A percentile compares a stretch with the other conserved stretches of the same genome.
Evolutionary conservation across 2,888 invertebrate species (phyloP).

Genomic region (Dicyrtoma fusca): DNA sequence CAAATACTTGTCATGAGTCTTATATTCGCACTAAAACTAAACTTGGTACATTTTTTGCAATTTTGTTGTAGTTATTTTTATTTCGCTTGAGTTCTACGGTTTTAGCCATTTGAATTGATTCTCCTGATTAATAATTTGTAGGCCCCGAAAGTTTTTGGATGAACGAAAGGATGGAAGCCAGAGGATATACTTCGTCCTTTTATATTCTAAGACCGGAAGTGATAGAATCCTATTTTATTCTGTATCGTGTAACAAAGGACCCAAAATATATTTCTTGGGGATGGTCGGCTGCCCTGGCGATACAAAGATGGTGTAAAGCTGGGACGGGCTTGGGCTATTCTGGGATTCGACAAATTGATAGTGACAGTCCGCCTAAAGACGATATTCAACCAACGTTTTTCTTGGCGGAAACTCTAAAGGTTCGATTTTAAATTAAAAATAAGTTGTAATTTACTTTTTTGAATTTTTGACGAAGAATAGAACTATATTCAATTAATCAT

Average conservation of each 20-base stretch:
- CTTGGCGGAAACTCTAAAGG: slow-evolving; percentile 97
- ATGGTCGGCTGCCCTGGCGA: slow-evolving; percentile 49
- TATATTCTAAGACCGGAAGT: slow-evolving; percentile 96
- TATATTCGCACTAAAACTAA: slow-evolving; percentile 68
- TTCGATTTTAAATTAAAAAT: no score
- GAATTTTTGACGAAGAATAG: no score
- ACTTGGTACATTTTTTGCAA: slow-evolving; percentile 54
- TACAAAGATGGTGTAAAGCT: slow-evolving; percentile 45
- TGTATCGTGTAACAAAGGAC: slow-evolving; percentile 96
- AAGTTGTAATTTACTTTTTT: no score
- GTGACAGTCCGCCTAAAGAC: slow-evolving; percentile 75
- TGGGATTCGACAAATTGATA: slow-evolving; percentile 67
- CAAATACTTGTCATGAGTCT: slow-evolving; percentile 37
- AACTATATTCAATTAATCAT: no score
- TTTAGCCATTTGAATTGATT: no score
- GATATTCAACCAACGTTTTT: slow-evolving; percentile 99
- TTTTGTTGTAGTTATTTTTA: slow-evolving; percentile 3
- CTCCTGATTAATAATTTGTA: no score
- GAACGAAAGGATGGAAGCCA: background rate
- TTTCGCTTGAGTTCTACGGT: no score
- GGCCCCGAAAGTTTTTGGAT: slow-evolving; percentile 53
- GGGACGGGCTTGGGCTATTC: slow-evolving; percentile 73
- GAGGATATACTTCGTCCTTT: slow-evolving; percentile 36
- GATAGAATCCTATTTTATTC: no score
- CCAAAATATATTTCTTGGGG: slow-evolving; percentile 69